Evolutionary conservation across 2,888 invertebrate species (phyloP).

Genomic region (Rotaria macrura): DNA sequence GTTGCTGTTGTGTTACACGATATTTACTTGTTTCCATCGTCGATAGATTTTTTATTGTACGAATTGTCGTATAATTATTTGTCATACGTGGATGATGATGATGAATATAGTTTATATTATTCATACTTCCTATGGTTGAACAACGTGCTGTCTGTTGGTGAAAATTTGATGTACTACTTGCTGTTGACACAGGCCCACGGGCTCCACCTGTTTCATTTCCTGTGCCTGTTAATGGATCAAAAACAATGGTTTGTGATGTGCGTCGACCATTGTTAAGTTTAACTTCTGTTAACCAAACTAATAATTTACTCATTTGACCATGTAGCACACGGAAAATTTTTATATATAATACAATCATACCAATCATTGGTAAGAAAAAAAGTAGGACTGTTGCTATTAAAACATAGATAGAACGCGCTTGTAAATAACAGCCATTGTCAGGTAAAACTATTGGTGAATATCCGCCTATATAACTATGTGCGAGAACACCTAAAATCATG

Average conservation of each 20-base stretch:
- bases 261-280: not conserved
- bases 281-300: constrained; percentile 3
- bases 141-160: not conserved
- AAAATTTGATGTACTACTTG: not conserved
- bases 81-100: not conserved
- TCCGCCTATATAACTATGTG: constrained; percentile 34
- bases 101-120: not conserved
- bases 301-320: constrained; percentile 3
- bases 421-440: constrained; percentile 39
- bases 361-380: constrained; percentile 36
- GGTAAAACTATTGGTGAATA: constrained; percentile 37
- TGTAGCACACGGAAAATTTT: constrained; percentile 16
- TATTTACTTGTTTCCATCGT: not conserved
- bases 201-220: not conserved
- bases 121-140: not conserved
- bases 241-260: not conserved
- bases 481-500: constrained; percentile 34
- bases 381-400: constrained; percentile 33
- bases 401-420: constrained; percentile 39
- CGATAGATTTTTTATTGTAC: not conserved
- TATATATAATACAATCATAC: constrained; percentile 11
- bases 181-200: not conserved
- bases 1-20: not conserved
- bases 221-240: not conserved
- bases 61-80: not conserved